Percentiles rank a stretch among this genome's conserved stretches.
phyloP scores from a whole-genome alignment of 2,888 invertebrate species.

The Desoria tigrina region DNA sequence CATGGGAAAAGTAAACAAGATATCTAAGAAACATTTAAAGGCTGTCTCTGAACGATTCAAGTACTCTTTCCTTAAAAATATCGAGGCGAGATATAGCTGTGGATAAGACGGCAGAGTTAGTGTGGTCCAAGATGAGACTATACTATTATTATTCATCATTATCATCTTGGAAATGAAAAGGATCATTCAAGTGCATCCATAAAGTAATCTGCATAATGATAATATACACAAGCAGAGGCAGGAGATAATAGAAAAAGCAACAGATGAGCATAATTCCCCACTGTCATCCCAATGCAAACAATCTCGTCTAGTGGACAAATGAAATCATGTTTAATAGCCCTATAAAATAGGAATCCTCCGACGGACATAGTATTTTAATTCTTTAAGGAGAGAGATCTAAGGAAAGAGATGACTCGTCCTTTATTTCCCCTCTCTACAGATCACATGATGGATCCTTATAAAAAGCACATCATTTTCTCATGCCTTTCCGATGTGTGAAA shows the following conservation, averaged over 20 bases:
- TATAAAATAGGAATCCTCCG: no score
- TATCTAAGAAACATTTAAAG: conserved; percentile 14
- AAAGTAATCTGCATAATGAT: conserved; percentile 10
- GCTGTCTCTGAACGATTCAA: not conserved
- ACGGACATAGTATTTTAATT: no score
- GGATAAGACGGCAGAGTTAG: no score
- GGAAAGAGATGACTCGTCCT: no score
- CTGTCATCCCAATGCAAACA: conserved; percentile 10
- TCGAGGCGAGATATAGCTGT: not conserved
- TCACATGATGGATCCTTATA: no score
- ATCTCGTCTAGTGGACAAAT: conserved; percentile 1
- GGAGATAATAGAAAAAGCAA: conserved; percentile 13
- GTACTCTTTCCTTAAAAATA: not conserved
- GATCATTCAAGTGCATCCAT: conserved; percentile 13
- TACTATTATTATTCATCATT: not conserved
- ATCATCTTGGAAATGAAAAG: conserved; percentile 5
- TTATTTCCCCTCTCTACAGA: no score
- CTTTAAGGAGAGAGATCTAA: no score
- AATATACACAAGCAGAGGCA: not conserved
- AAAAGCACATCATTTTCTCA: no score
- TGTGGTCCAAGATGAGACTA: no score
- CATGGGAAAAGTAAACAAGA: conserved; percentile 44
- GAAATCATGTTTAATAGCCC: not conserved
- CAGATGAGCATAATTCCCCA: conserved; percentile 14
- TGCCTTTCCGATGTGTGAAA: no score